Evolutionary conservation across 1,140 invertebrate species (phyloP).

Genomic region (Meloidogyne chitwoodi): DNA sequence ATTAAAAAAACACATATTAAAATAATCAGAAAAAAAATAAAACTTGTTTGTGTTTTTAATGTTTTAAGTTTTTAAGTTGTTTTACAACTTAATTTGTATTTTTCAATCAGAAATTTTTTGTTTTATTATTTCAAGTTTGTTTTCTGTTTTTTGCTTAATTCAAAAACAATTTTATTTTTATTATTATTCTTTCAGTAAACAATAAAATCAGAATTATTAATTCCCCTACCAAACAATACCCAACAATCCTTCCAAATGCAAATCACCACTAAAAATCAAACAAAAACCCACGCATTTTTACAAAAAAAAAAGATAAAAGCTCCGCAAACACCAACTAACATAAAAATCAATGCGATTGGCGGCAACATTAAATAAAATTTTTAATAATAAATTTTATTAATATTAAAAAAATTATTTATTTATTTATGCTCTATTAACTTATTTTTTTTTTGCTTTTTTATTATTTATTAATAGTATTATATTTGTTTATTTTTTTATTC

Average conservation of each 20-base stretch:
- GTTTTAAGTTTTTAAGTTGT: not conserved
- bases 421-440: too few species aligned
- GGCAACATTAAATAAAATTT: not conserved
- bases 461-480: too few species aligned
- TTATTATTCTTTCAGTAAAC: not conserved
- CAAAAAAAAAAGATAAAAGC: not conserved
- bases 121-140: not conserved
- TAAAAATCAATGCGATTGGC: not conserved
- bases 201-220: not conserved
- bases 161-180: not conserved
- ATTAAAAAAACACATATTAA: not conserved
- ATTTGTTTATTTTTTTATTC: not conserved
- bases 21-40: not conserved
- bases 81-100: not conserved
- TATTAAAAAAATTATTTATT: not conserved
- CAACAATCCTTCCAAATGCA: not conserved
- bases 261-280: slow-evolving; percentile 2
- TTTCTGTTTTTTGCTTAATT: not conserved
- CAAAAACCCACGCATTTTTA: not conserved
- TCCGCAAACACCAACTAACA: not conserved
- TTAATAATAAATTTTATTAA: not conserved
- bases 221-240: not conserved
- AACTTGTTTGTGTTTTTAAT: not conserved
- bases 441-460: too few species aligned
- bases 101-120: not conserved